A percentile compares a stretch with the other conserved stretches of the same genome.
These are phyloP conservation scores for Antheraea assamensis DNA, from an alignment of 2,888 invertebrate genomes.

Conservation along the genomic window DNA sequence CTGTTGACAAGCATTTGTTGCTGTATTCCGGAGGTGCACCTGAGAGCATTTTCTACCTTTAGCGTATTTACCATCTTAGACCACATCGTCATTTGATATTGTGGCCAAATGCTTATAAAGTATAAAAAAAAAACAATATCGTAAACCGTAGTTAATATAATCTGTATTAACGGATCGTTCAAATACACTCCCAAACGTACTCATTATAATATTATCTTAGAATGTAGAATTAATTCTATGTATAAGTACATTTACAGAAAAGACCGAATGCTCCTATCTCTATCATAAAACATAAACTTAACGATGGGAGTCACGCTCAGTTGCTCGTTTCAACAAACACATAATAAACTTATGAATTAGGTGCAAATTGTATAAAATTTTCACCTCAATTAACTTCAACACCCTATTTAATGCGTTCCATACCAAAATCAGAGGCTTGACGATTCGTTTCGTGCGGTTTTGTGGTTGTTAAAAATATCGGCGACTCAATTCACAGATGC, in stretches of 20 bases:
- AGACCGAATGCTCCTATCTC: background rate
- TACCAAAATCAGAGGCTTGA: constrained; percentile 53
- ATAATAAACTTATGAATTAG: constrained; percentile 38
- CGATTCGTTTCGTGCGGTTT: constrained; percentile 40
- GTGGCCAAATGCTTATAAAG: too few relatives aligned
- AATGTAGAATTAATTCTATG: background rate
- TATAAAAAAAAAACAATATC: too few relatives aligned
- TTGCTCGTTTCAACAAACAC: constrained; percentile 24
- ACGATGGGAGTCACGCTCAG: constrained; percentile 26
- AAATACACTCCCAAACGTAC: background rate
- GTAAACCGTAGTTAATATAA: background rate
- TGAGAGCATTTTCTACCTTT: too few relatives aligned
- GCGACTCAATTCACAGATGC: background rate
- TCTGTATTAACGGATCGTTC: background rate
- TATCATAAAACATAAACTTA: constrained; percentile 1
- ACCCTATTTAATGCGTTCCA: constrained; percentile 53
- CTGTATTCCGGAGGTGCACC: too few relatives aligned
- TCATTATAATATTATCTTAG: constrained; percentile 1
- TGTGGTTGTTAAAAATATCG: constrained; percentile 15
- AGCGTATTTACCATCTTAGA: too few relatives aligned
- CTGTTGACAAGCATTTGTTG: too few relatives aligned
- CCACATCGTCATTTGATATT: too few relatives aligned
- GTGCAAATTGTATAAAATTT: constrained; percentile 59
- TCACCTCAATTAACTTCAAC: constrained; percentile 59
- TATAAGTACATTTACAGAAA: background rate